These are phyloP conservation scores for Acanthiza pusilla DNA, from an alignment of 2,797 vertebrate genomes.

Conservation along the genomic window DNA sequence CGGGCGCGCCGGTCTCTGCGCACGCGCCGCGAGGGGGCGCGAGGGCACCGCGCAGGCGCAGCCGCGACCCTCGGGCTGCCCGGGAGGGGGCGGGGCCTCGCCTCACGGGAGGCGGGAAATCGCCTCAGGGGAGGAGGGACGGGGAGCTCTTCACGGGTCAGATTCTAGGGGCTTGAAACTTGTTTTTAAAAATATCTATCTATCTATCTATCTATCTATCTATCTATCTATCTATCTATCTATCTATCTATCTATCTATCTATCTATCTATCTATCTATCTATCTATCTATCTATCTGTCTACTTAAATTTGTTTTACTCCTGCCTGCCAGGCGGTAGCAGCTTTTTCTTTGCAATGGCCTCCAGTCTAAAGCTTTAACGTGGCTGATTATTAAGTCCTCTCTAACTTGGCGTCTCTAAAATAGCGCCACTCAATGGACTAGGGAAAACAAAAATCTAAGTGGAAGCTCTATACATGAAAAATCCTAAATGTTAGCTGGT, in stretches of 20 bases:
- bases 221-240: too few species aligned
- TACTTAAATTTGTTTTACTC: background rate
- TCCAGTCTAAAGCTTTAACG: background rate
- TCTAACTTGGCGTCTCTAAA: background rate
- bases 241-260: too few species aligned
- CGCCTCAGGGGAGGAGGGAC: too few species aligned
- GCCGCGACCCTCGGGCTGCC: rapidly evolving
- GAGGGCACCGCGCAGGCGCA: background rate
- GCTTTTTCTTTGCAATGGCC: background rate
- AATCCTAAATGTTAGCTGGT: background rate
- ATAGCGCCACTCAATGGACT: background rate
- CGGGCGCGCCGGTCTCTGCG: background rate
- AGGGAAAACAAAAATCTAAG: background rate
- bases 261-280: too few species aligned
- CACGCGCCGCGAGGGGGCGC: background rate
- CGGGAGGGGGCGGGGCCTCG: background rate
- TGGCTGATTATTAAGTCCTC: background rate
- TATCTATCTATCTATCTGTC: too few species aligned
- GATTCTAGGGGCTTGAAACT: background rate
- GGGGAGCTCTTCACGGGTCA: rapidly evolving
- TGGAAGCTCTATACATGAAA: background rate
- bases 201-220: too few species aligned
- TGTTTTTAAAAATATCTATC: background rate
- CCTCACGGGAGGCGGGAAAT: background rate
- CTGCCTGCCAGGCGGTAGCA: background rate